Percentiles rank a stretch among this genome's conserved stretches.
Evolutionary conservation across 2,113 vertebrate genomes (phyloP).

Genomic region (Embiotoca jacksoni): DNA sequence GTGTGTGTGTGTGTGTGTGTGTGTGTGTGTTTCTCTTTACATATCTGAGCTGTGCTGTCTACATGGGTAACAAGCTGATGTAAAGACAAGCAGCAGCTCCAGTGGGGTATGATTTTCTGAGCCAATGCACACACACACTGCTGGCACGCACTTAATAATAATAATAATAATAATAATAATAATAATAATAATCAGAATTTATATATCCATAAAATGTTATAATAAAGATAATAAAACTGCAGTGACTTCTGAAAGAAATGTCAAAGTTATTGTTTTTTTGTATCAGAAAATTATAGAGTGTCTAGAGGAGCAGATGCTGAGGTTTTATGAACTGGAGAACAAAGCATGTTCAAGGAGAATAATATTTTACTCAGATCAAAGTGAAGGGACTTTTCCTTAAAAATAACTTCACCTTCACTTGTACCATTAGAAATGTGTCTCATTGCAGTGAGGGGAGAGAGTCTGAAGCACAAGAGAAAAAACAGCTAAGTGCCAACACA

Average conservation of each 20-base stretch:
- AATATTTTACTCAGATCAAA: neutral
- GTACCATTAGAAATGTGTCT: neutral
- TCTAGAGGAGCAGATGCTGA: neutral
- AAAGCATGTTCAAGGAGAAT: neutral
- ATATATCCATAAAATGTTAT: too few species aligned
- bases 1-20: neutral
- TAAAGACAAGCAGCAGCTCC: conserved; percentile 30
- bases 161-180: too few species aligned
- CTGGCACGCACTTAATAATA: too few species aligned
- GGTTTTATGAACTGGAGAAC: conserved; percentile 4
- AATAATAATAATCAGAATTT: neutral
- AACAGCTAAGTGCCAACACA: conserved; percentile 42
- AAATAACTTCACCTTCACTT: neutral
- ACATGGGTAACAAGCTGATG: conserved; percentile 3
- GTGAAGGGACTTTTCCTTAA: too few species aligned
- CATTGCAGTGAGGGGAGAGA: neutral
- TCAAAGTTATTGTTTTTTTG: neutral
- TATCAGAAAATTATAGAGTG: neutral
- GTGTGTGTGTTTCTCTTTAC: conserved; percentile 10
- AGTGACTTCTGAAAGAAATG: too few species aligned
- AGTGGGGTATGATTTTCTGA: conserved; percentile 22
- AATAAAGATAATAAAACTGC: too few species aligned
- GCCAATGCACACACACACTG: neutral
- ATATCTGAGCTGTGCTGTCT: conserved; percentile 36
- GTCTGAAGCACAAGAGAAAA: neutral